Conservation (phyloP, 2,888 invertebrate species). For the Podotricha telesiphe region DNA sequence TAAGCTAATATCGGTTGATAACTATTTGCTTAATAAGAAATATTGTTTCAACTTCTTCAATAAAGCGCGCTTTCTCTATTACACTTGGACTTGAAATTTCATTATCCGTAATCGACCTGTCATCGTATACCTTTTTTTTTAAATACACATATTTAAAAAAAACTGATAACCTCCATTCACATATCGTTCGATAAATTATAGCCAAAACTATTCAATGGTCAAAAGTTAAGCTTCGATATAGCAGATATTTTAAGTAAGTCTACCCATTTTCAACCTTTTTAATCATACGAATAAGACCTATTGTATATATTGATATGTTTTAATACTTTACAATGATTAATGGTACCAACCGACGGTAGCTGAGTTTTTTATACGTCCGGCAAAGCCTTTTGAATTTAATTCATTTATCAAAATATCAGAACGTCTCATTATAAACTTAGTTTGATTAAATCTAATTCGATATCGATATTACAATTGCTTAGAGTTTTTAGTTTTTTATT, state of each 20-base stretch:
- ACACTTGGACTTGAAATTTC: too few relatives aligned
- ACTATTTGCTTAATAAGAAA: too few relatives aligned
- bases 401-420: conserved; percentile 71
- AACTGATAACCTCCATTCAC: conserved; percentile 47
- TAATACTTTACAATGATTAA: conserved; percentile 66
- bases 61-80: too few relatives aligned
- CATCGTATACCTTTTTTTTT: conserved; percentile 23
- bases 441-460: conserved; percentile 59
- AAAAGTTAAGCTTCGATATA: conserved; percentile 33
- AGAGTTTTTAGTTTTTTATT: conserved; percentile 7
- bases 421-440: conserved; percentile 55
- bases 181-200: conserved; percentile 42
- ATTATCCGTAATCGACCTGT: background rate
- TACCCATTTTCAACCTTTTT: conserved; percentile 37
- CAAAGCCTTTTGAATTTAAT: conserved; percentile 63
- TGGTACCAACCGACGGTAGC: conserved; percentile 72
- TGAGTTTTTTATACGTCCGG: conserved; percentile 58
- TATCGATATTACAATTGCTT: conserved; percentile 59
- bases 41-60: too few relatives aligned
- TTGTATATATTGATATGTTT: conserved; percentile 16
- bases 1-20: too few relatives aligned
- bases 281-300: conserved; percentile 21
- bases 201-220: conserved; percentile 48
- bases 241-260: conserved; percentile 5
- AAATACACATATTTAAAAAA: conserved; percentile 25